A percentile compares a stretch with the other conserved stretches of the same genome.
These are phyloP conservation scores for Anhinga rufa DNA, from an alignment of 2,113 vertebrate species.

Conservation along the genomic window DNA sequence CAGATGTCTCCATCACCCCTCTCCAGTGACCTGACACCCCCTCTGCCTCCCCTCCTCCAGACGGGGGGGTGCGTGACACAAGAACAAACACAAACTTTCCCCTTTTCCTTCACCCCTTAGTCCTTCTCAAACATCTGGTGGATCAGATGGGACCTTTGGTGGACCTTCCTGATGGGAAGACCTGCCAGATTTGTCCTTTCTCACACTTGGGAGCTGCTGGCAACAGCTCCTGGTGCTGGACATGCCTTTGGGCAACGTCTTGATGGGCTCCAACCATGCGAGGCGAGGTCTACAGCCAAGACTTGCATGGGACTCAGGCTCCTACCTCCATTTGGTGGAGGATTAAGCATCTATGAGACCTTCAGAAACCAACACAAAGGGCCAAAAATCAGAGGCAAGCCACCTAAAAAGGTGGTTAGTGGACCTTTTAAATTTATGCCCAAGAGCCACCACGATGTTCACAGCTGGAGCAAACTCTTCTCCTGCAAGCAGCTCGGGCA, in stretches of 20 bases:
- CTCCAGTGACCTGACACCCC: not conserved
- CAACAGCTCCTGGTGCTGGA: not conserved
- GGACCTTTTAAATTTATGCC: not conserved
- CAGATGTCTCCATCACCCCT: not conserved
- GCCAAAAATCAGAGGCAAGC: not conserved
- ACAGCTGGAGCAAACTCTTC: not conserved
- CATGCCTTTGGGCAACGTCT: not conserved
- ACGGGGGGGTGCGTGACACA: not conserved
- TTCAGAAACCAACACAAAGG: not conserved
- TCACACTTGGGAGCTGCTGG: not conserved
- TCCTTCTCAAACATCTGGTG: not conserved
- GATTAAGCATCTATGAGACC: not conserved
- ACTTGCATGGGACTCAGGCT: rapidly evolving
- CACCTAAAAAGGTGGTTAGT: not conserved
- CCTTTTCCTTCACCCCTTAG: not conserved
- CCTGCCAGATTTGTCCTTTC: not conserved
- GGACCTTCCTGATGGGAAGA: not conserved
- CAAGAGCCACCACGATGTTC: not conserved
- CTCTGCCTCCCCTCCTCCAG: not conserved
- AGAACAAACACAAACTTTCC: not conserved
- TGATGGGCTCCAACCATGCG: not conserved
- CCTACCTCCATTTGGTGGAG: not conserved
- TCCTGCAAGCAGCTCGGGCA: rapidly evolving
- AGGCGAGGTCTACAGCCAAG: not conserved
- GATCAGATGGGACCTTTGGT: not conserved